Evolutionary conservation across 2,797 vertebrate species (phyloP).

Genomic region (Sebastes nivosus): DNA sequence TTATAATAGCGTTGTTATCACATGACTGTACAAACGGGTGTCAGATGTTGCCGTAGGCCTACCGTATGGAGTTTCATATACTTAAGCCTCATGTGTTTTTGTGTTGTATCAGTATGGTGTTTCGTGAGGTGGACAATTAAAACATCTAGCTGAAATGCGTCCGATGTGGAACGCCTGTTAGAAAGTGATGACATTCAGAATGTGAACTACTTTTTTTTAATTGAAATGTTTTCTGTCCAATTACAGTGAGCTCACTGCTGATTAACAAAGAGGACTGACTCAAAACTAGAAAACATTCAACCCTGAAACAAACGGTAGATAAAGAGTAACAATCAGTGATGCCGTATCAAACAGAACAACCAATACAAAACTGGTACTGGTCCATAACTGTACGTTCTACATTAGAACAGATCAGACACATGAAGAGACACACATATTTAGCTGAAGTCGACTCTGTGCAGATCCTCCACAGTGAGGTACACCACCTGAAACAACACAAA

Average conservation of each 20-base stretch:
- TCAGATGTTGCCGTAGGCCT: too few species aligned
- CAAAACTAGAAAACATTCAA: background rate
- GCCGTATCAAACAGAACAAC: background rate
- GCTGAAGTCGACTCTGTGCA: constrained; percentile 19
- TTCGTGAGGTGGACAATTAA: background rate
- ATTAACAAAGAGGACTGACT: background rate
- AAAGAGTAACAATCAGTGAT: background rate
- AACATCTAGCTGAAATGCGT: background rate
- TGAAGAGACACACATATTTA: background rate
- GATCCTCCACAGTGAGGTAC: constrained; percentile 61
- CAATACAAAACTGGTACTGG: background rate
- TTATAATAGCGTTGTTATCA: too few species aligned
- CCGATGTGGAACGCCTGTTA: background rate
- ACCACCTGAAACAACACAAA: constrained; percentile 55
- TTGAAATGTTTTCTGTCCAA: background rate
- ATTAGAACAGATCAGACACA: background rate
- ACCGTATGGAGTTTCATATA: too few species aligned
- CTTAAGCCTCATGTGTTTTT: too few species aligned
- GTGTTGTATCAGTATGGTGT: too few species aligned
- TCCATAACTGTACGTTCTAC: background rate
- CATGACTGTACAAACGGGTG: too few species aligned
- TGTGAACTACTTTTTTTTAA: background rate
- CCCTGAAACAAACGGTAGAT: background rate
- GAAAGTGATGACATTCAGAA: background rate
- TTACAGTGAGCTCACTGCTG: background rate